Conservation (phyloP, 2,888 invertebrate genomes). For the Altica lythri region DNA sequence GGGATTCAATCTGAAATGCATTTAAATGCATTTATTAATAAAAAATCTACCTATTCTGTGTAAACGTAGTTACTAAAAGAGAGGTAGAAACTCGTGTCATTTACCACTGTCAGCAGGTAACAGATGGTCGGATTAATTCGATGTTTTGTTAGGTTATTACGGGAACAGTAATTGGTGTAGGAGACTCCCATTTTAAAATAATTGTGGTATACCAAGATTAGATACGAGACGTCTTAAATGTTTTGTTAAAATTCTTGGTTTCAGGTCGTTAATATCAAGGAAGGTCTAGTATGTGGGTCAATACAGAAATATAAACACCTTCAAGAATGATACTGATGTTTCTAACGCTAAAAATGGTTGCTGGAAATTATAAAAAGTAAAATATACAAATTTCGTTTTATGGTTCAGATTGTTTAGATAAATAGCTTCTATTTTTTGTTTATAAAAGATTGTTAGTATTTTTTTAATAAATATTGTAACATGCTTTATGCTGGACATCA, state of each 20-base stretch:
- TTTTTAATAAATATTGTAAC: no score
- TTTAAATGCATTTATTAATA: not conserved
- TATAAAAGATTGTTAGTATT: no score
- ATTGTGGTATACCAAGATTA: slow-evolving; percentile 7
- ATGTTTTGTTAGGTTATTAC: slow-evolving; percentile 24
- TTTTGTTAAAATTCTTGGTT: slow-evolving; percentile 9
- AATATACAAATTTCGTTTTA: no score
- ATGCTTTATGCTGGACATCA: no score
- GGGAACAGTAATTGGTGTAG: slow-evolving; percentile 23
- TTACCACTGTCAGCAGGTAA: slow-evolving; percentile 27
- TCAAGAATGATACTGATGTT: no score
- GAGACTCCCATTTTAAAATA: slow-evolving; percentile 11
- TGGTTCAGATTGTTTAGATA: no score
- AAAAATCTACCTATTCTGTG: not conserved
- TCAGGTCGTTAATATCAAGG: slow-evolving; percentile 9
- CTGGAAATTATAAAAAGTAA: no score
- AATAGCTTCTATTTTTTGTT: no score
- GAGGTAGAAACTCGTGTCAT: slow-evolving; percentile 15
- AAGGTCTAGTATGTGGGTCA: slow-evolving; percentile 10
- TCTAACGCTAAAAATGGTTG: no score
- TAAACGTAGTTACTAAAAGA: slow-evolving; percentile 1
- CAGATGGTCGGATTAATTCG: slow-evolving; percentile 23
- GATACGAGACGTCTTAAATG: slow-evolving; percentile 2
- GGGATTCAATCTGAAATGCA: no score
- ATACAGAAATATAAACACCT: no score